Conservation (phyloP, 2,888 invertebrate genomes). For the Pasiphila rectangulata region DNA sequence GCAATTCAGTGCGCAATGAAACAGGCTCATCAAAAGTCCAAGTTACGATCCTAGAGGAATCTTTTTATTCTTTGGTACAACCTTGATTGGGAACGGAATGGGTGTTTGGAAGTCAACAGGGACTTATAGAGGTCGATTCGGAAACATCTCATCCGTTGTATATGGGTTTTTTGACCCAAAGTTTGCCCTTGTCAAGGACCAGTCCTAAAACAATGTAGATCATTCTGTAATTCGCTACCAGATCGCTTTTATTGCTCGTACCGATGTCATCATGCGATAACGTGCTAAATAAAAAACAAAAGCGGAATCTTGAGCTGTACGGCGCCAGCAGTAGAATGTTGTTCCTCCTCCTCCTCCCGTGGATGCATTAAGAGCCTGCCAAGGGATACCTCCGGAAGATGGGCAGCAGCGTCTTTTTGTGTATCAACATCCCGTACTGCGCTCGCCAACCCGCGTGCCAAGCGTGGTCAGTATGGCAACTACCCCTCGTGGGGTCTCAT, state of each 20-base stretch:
- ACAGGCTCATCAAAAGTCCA: slow-evolving; percentile 5
- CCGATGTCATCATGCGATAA: slow-evolving; percentile 24
- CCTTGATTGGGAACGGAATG: slow-evolving; percentile 12
- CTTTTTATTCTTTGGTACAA: slow-evolving; percentile 6
- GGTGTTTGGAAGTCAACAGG: slow-evolving; percentile 14
- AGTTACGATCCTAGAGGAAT: slow-evolving; percentile 5
- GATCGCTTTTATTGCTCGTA: slow-evolving; percentile 11
- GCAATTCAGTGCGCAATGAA: slow-evolving; percentile 3
- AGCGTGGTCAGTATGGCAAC: too few species aligned
- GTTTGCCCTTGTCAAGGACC: slow-evolving; percentile 11
- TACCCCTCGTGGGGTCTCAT: too few species aligned
- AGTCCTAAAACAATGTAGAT: slow-evolving; percentile 14
- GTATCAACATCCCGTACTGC: too few species aligned
- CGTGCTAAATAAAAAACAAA: slow-evolving; percentile 20
- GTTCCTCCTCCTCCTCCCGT: too few species aligned
- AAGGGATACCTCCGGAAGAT: too few species aligned
- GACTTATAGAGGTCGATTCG: slow-evolving; percentile 12
- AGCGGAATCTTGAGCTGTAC: slow-evolving; percentile 22
- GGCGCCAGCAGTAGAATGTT: too few species aligned
- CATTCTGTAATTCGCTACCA: slow-evolving; percentile 21
- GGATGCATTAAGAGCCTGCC: too few species aligned
- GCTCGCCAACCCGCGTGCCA: too few species aligned
- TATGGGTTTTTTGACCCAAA: slow-evolving; percentile 22
- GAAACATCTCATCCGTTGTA: slow-evolving; percentile 21
- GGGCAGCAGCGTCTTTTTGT: too few species aligned